Base-by-base conservation (phyloP, 1,140 invertebrate species). In the Aphelinus certus region DNA sequence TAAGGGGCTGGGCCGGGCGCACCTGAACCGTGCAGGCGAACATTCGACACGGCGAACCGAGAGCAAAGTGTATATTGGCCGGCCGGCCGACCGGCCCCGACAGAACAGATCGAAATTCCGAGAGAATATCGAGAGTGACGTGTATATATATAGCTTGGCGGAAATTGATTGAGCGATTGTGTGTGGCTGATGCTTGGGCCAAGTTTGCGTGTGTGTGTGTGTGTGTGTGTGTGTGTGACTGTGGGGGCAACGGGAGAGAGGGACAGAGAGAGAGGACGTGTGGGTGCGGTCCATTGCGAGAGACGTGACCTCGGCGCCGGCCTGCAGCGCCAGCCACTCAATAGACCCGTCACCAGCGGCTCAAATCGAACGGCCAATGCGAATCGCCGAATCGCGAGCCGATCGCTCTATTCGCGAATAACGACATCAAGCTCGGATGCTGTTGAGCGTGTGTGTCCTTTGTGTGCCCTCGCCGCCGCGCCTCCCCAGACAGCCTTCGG, bases 281-380 rank as follows among this genome's bases (percentile, higher is more conserved):
- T 79, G 78, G 80, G 79, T 82, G 82, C 80, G 82, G 80, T 79
- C 78, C 77, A 76, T 69, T 80, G 77, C 76, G 67, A 74, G 58
- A 80, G 79, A 81, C 79, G 79, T 81, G 82, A 83, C 80, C 80
- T 84, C 83, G 79, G 79, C 76, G 73, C 67, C 26, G 26, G 26
- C 26, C 26, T 46, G 47, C 75, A 9, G 3, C 58, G 51, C 71
- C 74, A 71, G 73, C 70, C 77, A 73, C 65, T 83, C 77, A 84
- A 84, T 81, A 83, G 81, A 79, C 79, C 80, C 80, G 79, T 84
- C 83, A 84, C 26, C 26, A 26, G 26, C 26, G 26, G 26, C 26
- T 26, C 26, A 26, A 26, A 26, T 26, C 26, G 26, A 26, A 26
- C 26, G 26, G 26, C 26, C 26, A 26, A 26, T 26, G 26, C 26